Percentiles rank a stretch among this genome's conserved stretches.
Conservation (phyloP, 1,140 invertebrate genomes). For the Mylabris phalerata region DNA sequence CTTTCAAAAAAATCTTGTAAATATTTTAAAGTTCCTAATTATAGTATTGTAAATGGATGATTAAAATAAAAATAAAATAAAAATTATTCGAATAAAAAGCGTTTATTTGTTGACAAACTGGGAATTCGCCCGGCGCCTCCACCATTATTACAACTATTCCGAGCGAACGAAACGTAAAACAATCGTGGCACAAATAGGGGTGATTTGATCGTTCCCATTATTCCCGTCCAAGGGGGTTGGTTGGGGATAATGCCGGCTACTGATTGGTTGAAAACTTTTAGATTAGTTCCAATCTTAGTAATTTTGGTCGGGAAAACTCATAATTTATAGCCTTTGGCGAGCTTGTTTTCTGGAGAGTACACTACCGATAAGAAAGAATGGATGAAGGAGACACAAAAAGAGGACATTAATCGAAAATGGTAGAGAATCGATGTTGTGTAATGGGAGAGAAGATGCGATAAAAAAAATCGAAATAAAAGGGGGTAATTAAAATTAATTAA, state of each 20-base stretch:
- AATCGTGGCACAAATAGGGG: slow-evolving; percentile 29
- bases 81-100: neutral
- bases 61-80: slow-evolving; percentile 14
- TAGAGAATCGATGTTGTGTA: neutral
- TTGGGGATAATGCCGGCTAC: slow-evolving; percentile 26
- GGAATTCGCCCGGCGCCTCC: neutral
- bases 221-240: neutral
- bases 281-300: slow-evolving; percentile 39
- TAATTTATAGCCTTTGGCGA: slow-evolving; percentile 36
- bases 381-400: neutral
- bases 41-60: slow-evolving; percentile 9
- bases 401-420: too few relatives aligned
- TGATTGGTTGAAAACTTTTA: slow-evolving; percentile 40
- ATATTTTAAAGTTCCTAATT: slow-evolving; percentile 21
- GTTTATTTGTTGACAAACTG: neutral
- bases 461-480: too few relatives aligned
- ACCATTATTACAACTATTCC: neutral
- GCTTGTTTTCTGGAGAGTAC: slow-evolving; percentile 21
- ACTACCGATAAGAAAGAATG: slow-evolving; percentile 15
- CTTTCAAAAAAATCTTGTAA: slow-evolving; percentile 13
- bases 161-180: slow-evolving; percentile 28
- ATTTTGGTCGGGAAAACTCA: slow-evolving; percentile 40
- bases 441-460: neutral
- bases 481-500: too few relatives aligned
- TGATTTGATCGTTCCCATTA: slow-evolving; percentile 24